Percentiles rank a stretch among this genome's conserved stretches.
These are phyloP conservation scores for Luehdorfia chinensis DNA, from an alignment of 1,140 invertebrate species.

Conservation along the genomic window DNA sequence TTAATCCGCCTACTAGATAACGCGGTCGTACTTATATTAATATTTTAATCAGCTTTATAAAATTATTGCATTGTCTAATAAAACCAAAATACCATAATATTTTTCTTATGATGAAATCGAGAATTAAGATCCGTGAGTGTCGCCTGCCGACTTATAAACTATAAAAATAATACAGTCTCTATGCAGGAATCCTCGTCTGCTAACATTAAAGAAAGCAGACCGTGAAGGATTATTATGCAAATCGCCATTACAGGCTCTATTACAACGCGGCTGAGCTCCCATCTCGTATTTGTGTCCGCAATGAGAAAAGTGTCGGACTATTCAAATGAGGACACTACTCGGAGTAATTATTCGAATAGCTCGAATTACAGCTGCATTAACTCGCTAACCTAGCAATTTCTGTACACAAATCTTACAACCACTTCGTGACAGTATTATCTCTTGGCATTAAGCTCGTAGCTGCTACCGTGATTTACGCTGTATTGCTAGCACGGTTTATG, in stretches of 20 bases:
- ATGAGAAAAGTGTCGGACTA: conserved; percentile 16
- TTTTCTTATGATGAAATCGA: too few relatives aligned
- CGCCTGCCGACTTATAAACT: conserved; percentile 5
- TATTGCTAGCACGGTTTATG: conserved; percentile 13
- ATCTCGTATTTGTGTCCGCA: not conserved
- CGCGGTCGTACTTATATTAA: too few relatives aligned
- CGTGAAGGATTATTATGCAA: conserved; percentile 13
- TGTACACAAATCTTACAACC: conserved; percentile 17
- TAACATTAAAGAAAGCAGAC: conserved; percentile 15
- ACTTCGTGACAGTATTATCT: conserved; percentile 18
- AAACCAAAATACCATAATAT: too few relatives aligned
- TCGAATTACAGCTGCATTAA: conserved; percentile 18
- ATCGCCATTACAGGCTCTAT: conserved; percentile 5
- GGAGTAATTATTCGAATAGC: conserved; percentile 18
- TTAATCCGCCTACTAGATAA: too few relatives aligned
- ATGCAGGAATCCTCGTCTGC: conserved; percentile 7
- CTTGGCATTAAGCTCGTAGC: conserved; percentile 15
- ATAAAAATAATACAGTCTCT: conserved; percentile 2
- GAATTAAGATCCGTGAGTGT: conserved; percentile 8
- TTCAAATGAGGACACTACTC: conserved; percentile 15
- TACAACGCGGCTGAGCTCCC: conserved; percentile 10
- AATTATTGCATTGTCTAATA: too few relatives aligned
- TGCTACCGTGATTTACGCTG: conserved; percentile 16
- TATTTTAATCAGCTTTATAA: too few relatives aligned
- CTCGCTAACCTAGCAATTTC: conserved; percentile 18